Evolutionary conservation across 2,113 vertebrate genomes (phyloP), one percentile per base, ranked within the genome.

Genomic region (Urocolius indicus): DNA sequence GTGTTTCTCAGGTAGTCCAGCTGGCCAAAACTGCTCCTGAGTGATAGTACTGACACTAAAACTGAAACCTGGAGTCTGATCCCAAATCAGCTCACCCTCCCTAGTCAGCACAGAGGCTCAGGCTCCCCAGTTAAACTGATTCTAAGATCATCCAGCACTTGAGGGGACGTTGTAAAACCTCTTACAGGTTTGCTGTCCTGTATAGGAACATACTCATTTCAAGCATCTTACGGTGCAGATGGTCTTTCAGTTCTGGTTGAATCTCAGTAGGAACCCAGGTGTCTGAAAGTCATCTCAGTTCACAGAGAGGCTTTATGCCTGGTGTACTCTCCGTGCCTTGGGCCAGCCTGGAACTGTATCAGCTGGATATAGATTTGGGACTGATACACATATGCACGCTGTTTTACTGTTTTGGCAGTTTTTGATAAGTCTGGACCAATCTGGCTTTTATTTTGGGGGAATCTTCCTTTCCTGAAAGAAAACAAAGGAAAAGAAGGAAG

Each of bases 261-360:
- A 16, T n/a, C 86, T 36, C 29, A 19, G 0, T 24, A 72, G 87
- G 69, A 24, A 7, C 46, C 23, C 83, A 34, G 61, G 54, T 23
- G 83, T 57, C 67, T 22, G 52, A 5, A 27, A 20, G 41, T 5
- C 41, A 30, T 58, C 69, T 24, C 2, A 0, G 41, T 32, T 94
- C 75, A 6, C 49, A 22, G 80, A 3, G 59, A 19, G 46, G 22
- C 68, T 62, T 27, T 49, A 3, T 6, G 79, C 52, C 92, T 2
- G 43, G 62, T 9, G 0, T 9, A 1, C 27, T 24, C 34, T 29
- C 18, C 0, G 2, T 1, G 32, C 62, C 38, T 10, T 3, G 48
- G 24, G 9, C 12, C 19, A 16, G 41, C 61, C 34, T 1, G 32
- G 27, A 54, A 16, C 23, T 3, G 0, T 0, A 1, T 8, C 46